phyloP scores from a whole-genome alignment of 2,113 vertebrate species.

The Sinosuthora webbiana region DNA sequence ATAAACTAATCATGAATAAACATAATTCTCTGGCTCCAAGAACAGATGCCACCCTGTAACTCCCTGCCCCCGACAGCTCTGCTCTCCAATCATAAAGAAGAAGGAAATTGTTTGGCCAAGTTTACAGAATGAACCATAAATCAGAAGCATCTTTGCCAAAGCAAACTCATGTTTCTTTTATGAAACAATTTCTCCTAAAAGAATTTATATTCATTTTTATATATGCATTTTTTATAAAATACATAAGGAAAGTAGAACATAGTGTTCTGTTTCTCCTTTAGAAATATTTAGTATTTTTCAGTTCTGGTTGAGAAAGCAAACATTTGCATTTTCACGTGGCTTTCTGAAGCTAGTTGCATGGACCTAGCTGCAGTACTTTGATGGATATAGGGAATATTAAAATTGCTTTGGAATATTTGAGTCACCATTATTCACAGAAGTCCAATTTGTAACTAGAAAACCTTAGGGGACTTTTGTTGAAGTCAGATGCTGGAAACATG shows the following conservation, averaged over 20 bases:
- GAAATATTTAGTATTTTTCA: slow-evolving; percentile 43
- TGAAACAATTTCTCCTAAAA: slow-evolving; percentile 71
- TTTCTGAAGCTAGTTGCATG: not conserved
- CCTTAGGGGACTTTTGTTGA: not conserved
- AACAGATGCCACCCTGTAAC: slow-evolving; percentile 59
- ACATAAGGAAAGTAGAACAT: slow-evolving; percentile 52
- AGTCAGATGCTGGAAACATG: not conserved
- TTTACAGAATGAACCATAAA: slow-evolving; percentile 71
- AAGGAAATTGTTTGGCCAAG: slow-evolving; percentile 65
- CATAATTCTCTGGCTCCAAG: slow-evolving; percentile 60
- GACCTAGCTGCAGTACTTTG: not conserved
- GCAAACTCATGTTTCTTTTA: slow-evolving; percentile 71
- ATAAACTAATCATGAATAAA: slow-evolving; percentile 70
- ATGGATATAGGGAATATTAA: not conserved
- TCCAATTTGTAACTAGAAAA: not conserved
- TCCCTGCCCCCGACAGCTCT: slow-evolving; percentile 35
- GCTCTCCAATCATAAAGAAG: slow-evolving; percentile 55
- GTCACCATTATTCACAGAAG: not conserved
- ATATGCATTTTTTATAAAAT: slow-evolving; percentile 62
- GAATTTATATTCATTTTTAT: slow-evolving; percentile 62
- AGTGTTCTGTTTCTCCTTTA: slow-evolving; percentile 54
- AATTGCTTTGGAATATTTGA: slow-evolving; percentile 3
- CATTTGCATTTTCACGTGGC: slow-evolving; percentile 53
- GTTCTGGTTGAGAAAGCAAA: slow-evolving; percentile 51
- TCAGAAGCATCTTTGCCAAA: slow-evolving; percentile 64